Conservation (phyloP, 2,113 vertebrate species). For the Eclectus roratus region DNA sequence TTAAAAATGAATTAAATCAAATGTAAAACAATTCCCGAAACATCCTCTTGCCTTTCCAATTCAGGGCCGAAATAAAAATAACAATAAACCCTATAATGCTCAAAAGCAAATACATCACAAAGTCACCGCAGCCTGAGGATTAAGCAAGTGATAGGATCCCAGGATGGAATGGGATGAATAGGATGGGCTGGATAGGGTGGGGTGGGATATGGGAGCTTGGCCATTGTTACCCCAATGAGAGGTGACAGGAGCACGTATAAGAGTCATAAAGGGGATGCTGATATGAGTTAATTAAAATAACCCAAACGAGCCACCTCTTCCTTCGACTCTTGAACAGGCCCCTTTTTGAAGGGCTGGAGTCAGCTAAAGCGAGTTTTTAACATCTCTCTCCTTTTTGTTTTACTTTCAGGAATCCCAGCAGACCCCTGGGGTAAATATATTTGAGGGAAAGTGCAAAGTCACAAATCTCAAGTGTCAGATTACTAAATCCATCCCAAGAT, state of each 20-base stretch:
- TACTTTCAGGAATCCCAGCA: not conserved
- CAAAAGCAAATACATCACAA: not conserved
- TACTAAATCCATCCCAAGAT: not conserved
- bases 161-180: not conserved
- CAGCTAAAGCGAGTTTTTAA: not conserved
- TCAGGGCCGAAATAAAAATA: not conserved
- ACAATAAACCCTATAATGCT: not conserved
- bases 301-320: not conserved
- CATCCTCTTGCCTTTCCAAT: not conserved
- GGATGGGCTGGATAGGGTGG: not conserved
- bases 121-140: not conserved
- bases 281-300: not conserved
- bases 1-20: conserved; percentile 79
- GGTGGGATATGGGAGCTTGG: not conserved
- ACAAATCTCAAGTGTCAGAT: not conserved
- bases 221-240: fast-evolving
- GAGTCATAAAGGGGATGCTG: not conserved
- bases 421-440: not conserved
- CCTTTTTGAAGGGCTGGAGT: not conserved
- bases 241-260: not conserved
- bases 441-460: not conserved
- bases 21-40: conserved; percentile 51
- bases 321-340: fast-evolving
- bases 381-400: not conserved
- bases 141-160: not conserved